Conservation (phyloP, 2,797 vertebrate genomes). For the Hoplostethus atlanticus region DNA sequence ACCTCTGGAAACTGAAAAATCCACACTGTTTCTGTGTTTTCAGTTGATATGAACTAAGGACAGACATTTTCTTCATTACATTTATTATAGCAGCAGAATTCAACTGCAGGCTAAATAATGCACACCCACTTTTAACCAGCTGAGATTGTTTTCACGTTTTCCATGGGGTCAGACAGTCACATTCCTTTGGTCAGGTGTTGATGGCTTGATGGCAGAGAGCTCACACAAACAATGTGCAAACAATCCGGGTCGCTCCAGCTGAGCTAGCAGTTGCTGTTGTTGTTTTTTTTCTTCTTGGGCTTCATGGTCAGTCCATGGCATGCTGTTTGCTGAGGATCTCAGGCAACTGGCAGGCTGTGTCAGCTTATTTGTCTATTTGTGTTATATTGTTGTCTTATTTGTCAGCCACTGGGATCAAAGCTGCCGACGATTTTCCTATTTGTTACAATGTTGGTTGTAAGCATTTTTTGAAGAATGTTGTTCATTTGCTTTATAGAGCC, state of each 20-base stretch:
- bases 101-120: neutral
- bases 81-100: neutral
- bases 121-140: neutral
- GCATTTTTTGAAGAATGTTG: too few species aligned
- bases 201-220: slow-evolving; percentile 64
- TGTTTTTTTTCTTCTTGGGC: slow-evolving; percentile 48
- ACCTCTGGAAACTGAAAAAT: neutral
- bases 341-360: slow-evolving; percentile 52
- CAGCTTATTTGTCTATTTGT: slow-evolving; percentile 37
- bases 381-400: neutral
- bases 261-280: slow-evolving; percentile 78
- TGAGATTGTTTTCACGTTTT: slow-evolving; percentile 42
- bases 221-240: slow-evolving; percentile 76
- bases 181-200: slow-evolving; percentile 76
- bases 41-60: neutral
- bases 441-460: slow-evolving; percentile 14
- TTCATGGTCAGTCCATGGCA: slow-evolving; percentile 54
- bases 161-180: slow-evolving; percentile 46
- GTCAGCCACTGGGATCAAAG: slow-evolving; percentile 38
- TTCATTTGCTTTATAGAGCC: neutral
- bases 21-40: neutral
- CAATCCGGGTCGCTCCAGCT: slow-evolving; percentile 75
- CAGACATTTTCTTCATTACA: neutral
- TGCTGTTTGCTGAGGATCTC: slow-evolving; percentile 47
- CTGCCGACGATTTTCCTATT: neutral